Evolutionary conservation across 2,888 invertebrate species (phyloP).

Genomic region (Ophion obscuratus): DNA sequence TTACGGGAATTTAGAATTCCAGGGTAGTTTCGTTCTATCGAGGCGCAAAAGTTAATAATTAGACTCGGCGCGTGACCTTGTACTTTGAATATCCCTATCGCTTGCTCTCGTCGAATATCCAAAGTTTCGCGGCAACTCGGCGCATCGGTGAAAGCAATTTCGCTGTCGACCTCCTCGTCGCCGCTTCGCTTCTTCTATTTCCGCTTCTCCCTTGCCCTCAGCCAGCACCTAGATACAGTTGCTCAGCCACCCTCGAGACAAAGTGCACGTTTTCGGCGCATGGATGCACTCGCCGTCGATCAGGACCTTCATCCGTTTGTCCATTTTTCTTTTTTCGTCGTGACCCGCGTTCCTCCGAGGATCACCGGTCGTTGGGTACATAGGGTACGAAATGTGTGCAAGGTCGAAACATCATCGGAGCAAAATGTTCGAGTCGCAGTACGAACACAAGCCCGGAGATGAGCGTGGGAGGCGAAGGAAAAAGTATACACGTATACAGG

Average conservation of each 20-base stretch:
- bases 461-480: constrained; percentile 25
- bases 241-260: not conserved
- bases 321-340: not conserved
- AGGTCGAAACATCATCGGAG: constrained; percentile 69
- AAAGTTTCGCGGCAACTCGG: constrained; percentile 82
- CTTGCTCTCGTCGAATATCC: constrained; percentile 77
- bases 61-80: constrained; percentile 83
- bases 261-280: not conserved
- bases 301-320: not conserved
- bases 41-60: constrained; percentile 82
- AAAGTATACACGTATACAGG: constrained; percentile 52
- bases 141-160: constrained; percentile 82
- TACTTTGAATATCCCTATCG: constrained; percentile 75
- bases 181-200: constrained; percentile 59
- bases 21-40: constrained; percentile 43
- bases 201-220: not conserved
- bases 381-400: not conserved
- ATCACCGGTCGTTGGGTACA: not conserved
- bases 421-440: constrained; percentile 57
- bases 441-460: constrained; percentile 29
- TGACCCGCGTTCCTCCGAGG: not conserved
- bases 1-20: constrained; percentile 57
- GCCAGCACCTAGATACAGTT: constrained; percentile 20
- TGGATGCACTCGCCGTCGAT: constrained; percentile 5
- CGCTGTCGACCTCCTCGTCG: constrained; percentile 78